Base-by-base conservation (phyloP, 2,113 vertebrate genomes). In the Thryonomys swinderianus region DNA sequence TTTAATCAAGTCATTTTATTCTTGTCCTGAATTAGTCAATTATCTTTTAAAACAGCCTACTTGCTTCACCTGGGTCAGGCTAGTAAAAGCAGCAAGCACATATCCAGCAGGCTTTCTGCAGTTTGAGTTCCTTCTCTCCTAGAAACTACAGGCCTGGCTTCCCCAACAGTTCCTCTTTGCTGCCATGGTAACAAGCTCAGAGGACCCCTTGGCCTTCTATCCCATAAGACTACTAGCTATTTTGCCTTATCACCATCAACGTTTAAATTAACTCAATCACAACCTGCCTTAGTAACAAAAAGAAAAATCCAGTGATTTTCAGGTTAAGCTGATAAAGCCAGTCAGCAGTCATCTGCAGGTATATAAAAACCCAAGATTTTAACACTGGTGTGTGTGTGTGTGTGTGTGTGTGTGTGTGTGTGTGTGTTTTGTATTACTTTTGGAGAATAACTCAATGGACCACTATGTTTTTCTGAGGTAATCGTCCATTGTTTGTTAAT, bases 1-100 rank as follows among this genome's bases (percentile, higher is more conserved):
- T 96, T 95, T 76, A 80, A 85, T 78, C 37, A 74, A 51, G 55
- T 89, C 89, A 51, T 79, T 73, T 80, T 79, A 18, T 9, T 66
- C 67, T 87, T 74, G 18, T 53, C 34, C 55, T 64, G 51, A 55
- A 85, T 85, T 45, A 81, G 12, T n/a, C 59, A 89, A 3, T 79
- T 85, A 86, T 59, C 18, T 74, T 30, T 48, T 34, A 42, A 40
- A 40, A 16, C 34, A 86, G 20, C 45, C 17, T 76, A 30, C 69
- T 59, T 89, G 21, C 7, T 71, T 55, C 34, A 79, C 3, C 3
- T 5, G 9, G 32, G 45, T 92, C 48, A 83, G 34, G 57, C 32
- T 88, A 34, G 53, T 14, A 55, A 69, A 85, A 83, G 76, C 34
- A 79, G 37, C 37, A 89, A 25, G 57, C 40, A 42, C 32, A 89